Evolutionary conservation across 2,113 vertebrate species (phyloP), one percentile per base, ranked within the genome.

Genomic region (Tenrec ecaudatus): DNA sequence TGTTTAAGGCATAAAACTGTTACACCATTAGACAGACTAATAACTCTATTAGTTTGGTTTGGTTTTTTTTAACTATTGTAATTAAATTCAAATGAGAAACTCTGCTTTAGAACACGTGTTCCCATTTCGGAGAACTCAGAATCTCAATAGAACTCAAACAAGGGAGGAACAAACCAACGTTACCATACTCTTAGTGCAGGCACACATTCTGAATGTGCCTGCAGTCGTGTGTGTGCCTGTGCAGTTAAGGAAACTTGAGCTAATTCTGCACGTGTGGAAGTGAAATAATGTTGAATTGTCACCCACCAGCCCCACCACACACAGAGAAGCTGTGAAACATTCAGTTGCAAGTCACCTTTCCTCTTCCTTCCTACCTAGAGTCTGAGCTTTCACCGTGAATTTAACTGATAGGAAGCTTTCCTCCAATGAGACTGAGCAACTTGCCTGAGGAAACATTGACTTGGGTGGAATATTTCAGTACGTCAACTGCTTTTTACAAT

Each of bases 371-470:
- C 85, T 31, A 91, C 60, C 47, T 60, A 89, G 69, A 73, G 40
- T 25, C 58, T 62, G 83, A 69, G 88, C 62, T 75, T 91, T 83
- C 66, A 88, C 87, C 53, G 25, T 75, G 77, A 89, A 73, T 91
- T 85, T 71, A 78, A 38, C 79, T n/a, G n/a, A 80, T 94, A 33
- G 53, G 22, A 78, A 73, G 66, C 47, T 57, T 76, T 76, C 73
- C 2, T 8, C 36, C 38, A 40, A 76, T 76, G 27, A 89, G 64
- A 82, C 3, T 9, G 7, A 58, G 5, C 80, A 33, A 76, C 38
- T 89, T 57, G 27, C n/a, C 79, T 58, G 20, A 94, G 69, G 62
- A 84, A 92, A 95, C 84, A 81, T 23, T 57, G 60, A 58, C 47
- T 77, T 84, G 40, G 40, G 33, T 15, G 43, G 15, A 83, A 27